Conservation (phyloP, 1,140 invertebrate species). For the Oncopeltus fasciatus region DNA sequence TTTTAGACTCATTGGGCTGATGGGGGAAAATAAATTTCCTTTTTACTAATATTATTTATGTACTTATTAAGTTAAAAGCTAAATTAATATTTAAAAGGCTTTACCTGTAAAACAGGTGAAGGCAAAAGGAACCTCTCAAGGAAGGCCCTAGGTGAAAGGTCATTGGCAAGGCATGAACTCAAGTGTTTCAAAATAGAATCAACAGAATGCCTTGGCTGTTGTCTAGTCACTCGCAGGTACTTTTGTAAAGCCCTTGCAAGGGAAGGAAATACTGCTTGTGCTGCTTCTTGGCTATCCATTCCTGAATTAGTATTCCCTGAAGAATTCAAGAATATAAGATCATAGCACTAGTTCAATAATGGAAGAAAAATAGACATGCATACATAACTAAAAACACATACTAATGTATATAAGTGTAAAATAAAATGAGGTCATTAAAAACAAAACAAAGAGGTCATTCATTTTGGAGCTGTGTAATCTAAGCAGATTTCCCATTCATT, state of each 20-base stretch:
- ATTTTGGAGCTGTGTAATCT: background rate
- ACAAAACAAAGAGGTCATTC: background rate
- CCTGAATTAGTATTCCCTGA: background rate
- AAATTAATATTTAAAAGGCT: no score
- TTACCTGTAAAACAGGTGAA: conserved; percentile 48
- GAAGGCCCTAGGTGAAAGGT: conserved; percentile 84
- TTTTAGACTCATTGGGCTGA: no score
- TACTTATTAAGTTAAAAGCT: no score
- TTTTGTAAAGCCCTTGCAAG: conserved; percentile 91
- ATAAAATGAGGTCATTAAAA: background rate
- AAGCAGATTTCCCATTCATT: background rate
- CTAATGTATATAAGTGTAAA: background rate
- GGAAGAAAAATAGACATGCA: background rate
- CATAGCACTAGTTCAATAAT: background rate
- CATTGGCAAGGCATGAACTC: conserved; percentile 77
- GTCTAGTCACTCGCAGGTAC: conserved; percentile 83
- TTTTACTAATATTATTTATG: no score
- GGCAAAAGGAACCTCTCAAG: conserved; percentile 73
- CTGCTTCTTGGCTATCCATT: conserved; percentile 87
- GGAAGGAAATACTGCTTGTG: conserved; percentile 91
- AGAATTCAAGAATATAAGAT: background rate
- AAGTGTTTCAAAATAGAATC: conserved; percentile 79
- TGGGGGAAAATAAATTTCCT: no score
- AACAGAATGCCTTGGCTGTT: conserved; percentile 87
- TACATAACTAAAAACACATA: background rate